phyloP scores from a whole-genome alignment of 1,140 invertebrate genomes.

The Dreissena polymorpha region DNA sequence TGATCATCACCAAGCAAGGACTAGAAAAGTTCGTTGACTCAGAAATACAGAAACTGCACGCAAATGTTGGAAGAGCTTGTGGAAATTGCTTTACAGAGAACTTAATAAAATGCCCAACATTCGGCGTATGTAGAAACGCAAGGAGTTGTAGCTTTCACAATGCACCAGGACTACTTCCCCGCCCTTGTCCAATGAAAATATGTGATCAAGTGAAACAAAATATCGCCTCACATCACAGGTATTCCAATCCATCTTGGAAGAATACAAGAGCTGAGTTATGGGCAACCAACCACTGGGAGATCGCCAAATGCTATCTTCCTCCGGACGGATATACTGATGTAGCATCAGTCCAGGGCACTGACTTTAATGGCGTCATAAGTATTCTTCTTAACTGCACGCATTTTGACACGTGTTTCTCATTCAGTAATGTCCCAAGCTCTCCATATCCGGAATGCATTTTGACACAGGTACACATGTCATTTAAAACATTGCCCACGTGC shows the following conservation, averaged over 20 bases:
- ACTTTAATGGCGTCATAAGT: constrained; percentile 17
- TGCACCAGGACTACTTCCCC: background rate
- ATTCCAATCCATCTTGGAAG: background rate
- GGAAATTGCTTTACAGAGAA: background rate
- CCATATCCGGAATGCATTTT: no score
- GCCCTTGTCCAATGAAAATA: background rate
- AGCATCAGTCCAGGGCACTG: background rate
- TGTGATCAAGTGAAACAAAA: constrained; percentile 1
- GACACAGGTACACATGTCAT: no score
- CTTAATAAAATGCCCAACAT: constrained; percentile 2
- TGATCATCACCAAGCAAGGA: constrained; percentile 12
- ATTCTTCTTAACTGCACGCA: background rate
- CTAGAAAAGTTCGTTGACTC: background rate
- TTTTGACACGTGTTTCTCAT: background rate
- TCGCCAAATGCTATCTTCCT: constrained; percentile 16
- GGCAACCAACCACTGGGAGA: background rate
- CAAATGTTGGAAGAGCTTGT: background rate
- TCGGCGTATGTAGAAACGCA: background rate
- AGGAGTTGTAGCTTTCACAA: background rate
- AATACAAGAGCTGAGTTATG: constrained; percentile 9
- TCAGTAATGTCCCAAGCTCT: no score
- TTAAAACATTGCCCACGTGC: no score
- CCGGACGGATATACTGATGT: constrained; percentile 1
- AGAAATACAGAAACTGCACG: constrained; percentile 4
- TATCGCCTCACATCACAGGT: background rate